phyloP scores from a whole-genome alignment of 2,797 vertebrate species.

The Rhinophrynus dorsalis region DNA sequence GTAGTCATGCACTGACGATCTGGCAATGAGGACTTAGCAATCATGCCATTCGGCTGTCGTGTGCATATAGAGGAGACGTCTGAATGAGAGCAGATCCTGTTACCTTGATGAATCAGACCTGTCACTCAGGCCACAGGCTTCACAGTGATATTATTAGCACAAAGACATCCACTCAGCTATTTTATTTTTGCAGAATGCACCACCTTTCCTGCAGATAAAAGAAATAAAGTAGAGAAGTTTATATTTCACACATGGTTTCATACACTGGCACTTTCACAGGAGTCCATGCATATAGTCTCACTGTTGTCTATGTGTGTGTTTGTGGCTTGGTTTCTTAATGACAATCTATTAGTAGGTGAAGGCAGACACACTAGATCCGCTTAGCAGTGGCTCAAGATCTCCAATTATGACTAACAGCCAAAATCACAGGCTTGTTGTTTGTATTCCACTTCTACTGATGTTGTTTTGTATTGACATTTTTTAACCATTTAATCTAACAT shows the following conservation, averaged over 20 bases:
- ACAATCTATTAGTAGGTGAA: conserved; percentile 42
- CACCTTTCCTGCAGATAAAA: conserved; percentile 55
- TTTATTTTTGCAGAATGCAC: conserved; percentile 49
- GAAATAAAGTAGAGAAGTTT: conserved; percentile 51
- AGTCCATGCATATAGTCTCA: conserved; percentile 15
- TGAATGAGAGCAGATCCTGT: conserved; percentile 55
- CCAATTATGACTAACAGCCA: conserved; percentile 22
- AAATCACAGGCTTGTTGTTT: no score
- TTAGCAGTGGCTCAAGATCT: conserved; percentile 6
- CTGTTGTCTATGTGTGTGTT: conserved; percentile 13
- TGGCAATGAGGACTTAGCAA: neutral
- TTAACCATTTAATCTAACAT: no score
- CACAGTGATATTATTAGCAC: conserved; percentile 60
- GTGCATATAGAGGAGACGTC: conserved; percentile 52
- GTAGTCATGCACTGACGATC: conserved; percentile 60
- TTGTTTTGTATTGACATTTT: no score
- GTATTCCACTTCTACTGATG: no score
- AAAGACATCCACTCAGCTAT: conserved; percentile 57
- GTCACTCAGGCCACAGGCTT: conserved; percentile 57
- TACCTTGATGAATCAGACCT: conserved; percentile 60
- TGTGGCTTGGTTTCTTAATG: conserved; percentile 32
- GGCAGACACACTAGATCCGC: conserved; percentile 27
- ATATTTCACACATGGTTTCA: conserved; percentile 35
- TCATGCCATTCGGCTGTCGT: conserved; percentile 50
- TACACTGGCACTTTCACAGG: conserved; percentile 26